These are phyloP conservation scores for Drosophila melanica DNA, from an alignment of 1,140 invertebrate genomes.

Conservation along the genomic window DNA sequence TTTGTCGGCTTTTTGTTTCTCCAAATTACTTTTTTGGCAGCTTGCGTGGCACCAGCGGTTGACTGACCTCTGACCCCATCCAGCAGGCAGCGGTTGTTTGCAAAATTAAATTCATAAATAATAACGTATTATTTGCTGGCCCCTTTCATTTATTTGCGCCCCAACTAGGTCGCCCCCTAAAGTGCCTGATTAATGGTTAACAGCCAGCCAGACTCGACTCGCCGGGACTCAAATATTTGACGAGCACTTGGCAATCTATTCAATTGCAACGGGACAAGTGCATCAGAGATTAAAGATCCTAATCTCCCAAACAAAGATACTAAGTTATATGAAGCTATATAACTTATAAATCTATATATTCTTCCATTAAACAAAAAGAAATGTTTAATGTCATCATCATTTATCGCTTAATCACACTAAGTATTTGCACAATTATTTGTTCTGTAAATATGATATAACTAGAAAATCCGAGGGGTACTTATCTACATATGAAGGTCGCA, in stretches of 20 bases:
- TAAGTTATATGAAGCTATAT: not conserved
- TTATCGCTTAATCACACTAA: slow-evolving; percentile 5
- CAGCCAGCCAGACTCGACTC: not conserved
- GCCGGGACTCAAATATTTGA: slow-evolving; percentile 2
- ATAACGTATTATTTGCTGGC: slow-evolving; percentile 67
- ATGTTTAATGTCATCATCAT: slow-evolving; percentile 4
- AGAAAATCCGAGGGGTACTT: not conserved
- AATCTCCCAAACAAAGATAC: not conserved
- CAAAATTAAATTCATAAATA: slow-evolving; percentile 78
- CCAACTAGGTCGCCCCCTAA: slow-evolving; percentile 49
- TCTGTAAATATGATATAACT: slow-evolving; percentile 20
- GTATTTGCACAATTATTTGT: slow-evolving; percentile 9
- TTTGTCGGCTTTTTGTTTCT: not conserved
- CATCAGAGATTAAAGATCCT: slow-evolving; percentile 1
- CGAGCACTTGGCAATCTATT: slow-evolving; percentile 6
- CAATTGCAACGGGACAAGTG: not conserved
- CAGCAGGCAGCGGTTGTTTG: slow-evolving; percentile 19
- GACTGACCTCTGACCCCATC: slow-evolving; percentile 55
- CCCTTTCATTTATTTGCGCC: slow-evolving; percentile 46
- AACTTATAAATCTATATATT: not conserved
- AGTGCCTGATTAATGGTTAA: slow-evolving; percentile 61
- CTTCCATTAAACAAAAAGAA: too few relatives aligned
- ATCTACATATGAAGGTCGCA: not conserved
- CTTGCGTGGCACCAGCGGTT: slow-evolving; percentile 48
- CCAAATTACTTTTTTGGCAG: slow-evolving; percentile 37